phyloP scores from a whole-genome alignment of 23 tunicate genomes.

The Ascidia mentula region DNA sequence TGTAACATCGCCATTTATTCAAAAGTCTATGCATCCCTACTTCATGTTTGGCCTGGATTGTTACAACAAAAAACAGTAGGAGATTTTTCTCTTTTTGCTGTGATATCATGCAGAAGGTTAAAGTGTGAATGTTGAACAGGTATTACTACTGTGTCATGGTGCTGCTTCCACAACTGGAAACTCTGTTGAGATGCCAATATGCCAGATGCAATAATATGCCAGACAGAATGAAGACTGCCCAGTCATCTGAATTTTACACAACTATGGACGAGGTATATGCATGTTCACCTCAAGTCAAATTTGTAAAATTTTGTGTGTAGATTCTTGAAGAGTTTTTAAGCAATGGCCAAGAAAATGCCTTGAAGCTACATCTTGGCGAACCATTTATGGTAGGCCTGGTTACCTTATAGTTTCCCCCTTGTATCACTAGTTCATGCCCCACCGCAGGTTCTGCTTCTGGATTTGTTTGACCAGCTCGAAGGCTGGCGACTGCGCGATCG shows the following conservation, averaged over 20 bases:
- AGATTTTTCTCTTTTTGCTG: not conserved
- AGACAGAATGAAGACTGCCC: slow-evolving; percentile 55
- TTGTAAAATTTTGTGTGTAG: too few species aligned
- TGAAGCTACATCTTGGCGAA: not conserved
- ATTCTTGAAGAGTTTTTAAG: not conserved
- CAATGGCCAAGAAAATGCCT: not conserved
- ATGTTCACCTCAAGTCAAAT: not conserved
- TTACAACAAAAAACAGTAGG: not conserved
- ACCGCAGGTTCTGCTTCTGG: slow-evolving; percentile 35
- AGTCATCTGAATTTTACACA: slow-evolving; percentile 59
- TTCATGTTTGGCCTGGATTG: not conserved
- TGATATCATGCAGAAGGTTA: not conserved
- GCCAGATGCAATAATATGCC: slow-evolving; percentile 43
- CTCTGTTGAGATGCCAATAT: slow-evolving; percentile 31
- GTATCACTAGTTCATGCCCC: too few species aligned
- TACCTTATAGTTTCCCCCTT: too few species aligned
- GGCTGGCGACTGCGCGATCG: slow-evolving; percentile 57
- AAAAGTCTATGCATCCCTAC: not conserved
- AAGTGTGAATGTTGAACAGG: not conserved
- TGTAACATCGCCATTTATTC: not conserved
- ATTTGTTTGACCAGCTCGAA: slow-evolving; percentile 27
- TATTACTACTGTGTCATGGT: not conserved
- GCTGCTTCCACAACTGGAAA: slow-evolving; percentile 52
- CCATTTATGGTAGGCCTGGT: slow-evolving; percentile 1
- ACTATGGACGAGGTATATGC: slow-evolving; percentile 63